phyloP scores from a whole-genome alignment of 2,113 vertebrate species.

The Corythornis madagascariensis region DNA sequence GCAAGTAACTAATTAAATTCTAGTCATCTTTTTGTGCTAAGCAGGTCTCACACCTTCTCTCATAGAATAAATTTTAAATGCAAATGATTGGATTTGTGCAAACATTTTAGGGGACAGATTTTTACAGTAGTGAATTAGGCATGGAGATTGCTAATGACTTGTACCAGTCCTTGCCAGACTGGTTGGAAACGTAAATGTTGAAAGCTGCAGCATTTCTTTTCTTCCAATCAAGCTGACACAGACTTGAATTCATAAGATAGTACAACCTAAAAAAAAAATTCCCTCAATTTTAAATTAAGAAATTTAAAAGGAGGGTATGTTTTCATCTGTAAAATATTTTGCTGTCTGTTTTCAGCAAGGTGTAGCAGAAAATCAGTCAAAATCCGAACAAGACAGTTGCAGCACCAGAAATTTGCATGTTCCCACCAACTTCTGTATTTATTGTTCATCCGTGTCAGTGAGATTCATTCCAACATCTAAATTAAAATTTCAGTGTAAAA shows the following conservation, averaged over 20 bases:
- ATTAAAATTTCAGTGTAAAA: conserved; percentile 38
- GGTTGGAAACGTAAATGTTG: neutral
- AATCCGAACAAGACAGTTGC: neutral
- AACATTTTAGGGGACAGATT: conserved; percentile 9
- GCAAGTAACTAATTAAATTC: conserved; percentile 44
- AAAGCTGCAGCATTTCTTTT: neutral
- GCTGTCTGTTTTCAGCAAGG: neutral
- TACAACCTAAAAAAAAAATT: neutral
- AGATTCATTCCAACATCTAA: conserved; percentile 17
- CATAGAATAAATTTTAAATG: conserved; percentile 44
- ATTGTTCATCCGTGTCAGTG: neutral
- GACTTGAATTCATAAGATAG: neutral
- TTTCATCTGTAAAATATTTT: neutral
- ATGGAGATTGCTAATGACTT: conserved; percentile 3
- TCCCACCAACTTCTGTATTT: neutral
- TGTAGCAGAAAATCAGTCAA: neutral
- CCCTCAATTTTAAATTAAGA: neutral
- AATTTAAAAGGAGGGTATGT: neutral
- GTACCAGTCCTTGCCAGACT: neutral
- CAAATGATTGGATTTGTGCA: conserved; percentile 27
- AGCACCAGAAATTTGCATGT: neutral
- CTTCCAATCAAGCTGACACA: neutral
- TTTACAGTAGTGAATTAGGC: neutral
- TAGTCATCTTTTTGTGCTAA: neutral
- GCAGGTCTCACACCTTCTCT: conserved; percentile 37